A percentile compares a stretch with the other conserved stretches of the same genome.
Evolutionary conservation across 2,113 vertebrate species (phyloP).

Genomic region (Fulmarus glacialis): DNA sequence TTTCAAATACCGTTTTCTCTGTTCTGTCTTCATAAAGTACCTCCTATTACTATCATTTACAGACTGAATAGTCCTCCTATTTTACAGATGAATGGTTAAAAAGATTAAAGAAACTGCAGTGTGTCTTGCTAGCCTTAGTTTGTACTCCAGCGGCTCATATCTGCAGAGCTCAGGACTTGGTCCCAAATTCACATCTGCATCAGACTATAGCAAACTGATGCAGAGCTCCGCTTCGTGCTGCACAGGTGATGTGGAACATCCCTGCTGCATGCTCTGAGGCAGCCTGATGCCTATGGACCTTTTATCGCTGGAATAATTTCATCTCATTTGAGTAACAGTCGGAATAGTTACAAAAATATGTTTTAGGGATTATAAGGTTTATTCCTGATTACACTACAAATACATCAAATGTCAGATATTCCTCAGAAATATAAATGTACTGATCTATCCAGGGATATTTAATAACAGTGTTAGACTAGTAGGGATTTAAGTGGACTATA

Average conservation of each 20-base stretch:
- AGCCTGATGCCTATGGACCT: not conserved
- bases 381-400: not conserved
- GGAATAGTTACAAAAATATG: not conserved
- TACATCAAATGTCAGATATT: not conserved
- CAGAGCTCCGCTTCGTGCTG: not conserved
- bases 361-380: not conserved
- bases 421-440: not conserved
- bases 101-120: not conserved
- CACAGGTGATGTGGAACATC: not conserved
- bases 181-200: not conserved
- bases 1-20: not conserved
- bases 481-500: not conserved
- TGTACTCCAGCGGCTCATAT: not conserved
- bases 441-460: not conserved
- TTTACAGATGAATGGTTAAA: not conserved
- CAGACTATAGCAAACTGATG: not conserved
- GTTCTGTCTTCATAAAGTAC: not conserved
- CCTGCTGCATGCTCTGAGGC: not conserved
- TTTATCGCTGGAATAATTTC: not conserved
- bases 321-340: not conserved
- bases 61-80: not conserved
- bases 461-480: not conserved
- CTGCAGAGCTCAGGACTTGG: not conserved
- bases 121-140: not conserved
- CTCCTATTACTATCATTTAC: not conserved